Conservation (phyloP, 2,888 invertebrate genomes). For the Macaria liturata region DNA sequence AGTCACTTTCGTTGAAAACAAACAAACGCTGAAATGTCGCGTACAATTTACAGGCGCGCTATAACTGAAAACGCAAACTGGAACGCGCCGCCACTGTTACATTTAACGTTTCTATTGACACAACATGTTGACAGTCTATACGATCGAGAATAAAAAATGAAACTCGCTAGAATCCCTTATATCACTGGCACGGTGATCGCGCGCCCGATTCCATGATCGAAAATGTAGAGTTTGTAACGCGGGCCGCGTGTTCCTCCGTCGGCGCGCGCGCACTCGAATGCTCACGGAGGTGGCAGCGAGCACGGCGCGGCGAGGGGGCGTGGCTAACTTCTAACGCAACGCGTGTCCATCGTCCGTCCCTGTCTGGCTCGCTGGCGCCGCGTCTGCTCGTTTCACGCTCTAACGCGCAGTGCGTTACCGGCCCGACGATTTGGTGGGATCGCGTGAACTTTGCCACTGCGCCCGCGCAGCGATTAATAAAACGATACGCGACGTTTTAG, state of each 20-base stretch:
- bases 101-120: conserved; percentile 47
- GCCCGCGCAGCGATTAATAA: conserved; percentile 68
- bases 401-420: conserved; percentile 73
- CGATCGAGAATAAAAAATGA: conserved; percentile 28
- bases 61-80: conserved; percentile 74
- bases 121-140: conserved; percentile 39
- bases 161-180: conserved; percentile 33
- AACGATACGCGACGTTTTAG: conserved; percentile 73
- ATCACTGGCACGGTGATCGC: conserved; percentile 56
- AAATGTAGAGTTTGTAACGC: conserved; percentile 51
- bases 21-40: conserved; percentile 51
- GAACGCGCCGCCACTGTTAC: conserved; percentile 54
- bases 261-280: conserved; percentile 82
- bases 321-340: conserved; percentile 79
- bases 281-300: conserved; percentile 73
- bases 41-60: conserved; percentile 54
- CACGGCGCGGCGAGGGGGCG: conserved; percentile 67
- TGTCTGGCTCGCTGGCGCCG: conserved; percentile 30
- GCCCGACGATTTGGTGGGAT: conserved; percentile 65
- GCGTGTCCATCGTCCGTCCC: conserved; percentile 65
- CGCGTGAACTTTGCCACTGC: conserved; percentile 79
- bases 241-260: conserved; percentile 63
- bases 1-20: conserved; percentile 71
- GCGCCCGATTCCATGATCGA: conserved; percentile 61
- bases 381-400: conserved; percentile 54